Evolutionary conservation across 1,140 invertebrate genomes (phyloP), one percentile per base, ranked within the genome.

Genomic region (Aphis craccivora): DNA sequence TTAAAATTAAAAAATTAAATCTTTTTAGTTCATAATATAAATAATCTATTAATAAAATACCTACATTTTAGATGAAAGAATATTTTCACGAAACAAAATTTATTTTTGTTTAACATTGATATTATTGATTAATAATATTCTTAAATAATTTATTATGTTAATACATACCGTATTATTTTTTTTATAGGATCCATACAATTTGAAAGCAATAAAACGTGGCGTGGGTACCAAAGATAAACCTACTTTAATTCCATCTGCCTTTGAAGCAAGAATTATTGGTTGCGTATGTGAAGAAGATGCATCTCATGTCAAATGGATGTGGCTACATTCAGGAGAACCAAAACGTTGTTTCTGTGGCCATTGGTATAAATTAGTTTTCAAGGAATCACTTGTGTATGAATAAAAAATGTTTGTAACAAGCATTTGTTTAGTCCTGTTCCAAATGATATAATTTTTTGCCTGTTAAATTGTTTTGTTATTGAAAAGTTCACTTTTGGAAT

Each of bases 241-340:
- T 55, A 99, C 97, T 94, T 95, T 98, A 94, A 97, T 99, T 94
- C 98, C 98, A 94, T 99, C 98, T 90, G 97, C 97, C 94, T 98
- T 97, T 94, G 97, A 98, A 94, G 97, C 97, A 94, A 97, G 99
- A 94, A 96, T 99, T 94, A 97, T 99, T 94, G 99, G 99, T 92
- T 99, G 99, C 95, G 96, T 99, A 95, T 99, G 99, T 95, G 98
- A 99, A 95, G 98, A 98, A 95, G 99, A 99, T 95, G 96, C 98
- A 35, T 97, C 97, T 93, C 96, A 96, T 94, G 96, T 99, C 94
- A 97, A 97, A 95, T 99, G 98, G 98, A 99, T 99, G 97, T 98
- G 98, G 97, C 95, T 99, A 94, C 97, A 99, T 95, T 96, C 97
- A 95, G 98, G 98, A 37, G 96, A 97, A 94, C 97, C 98, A 60